A percentile compares a stretch with the other conserved stretches of the same genome.
These are phyloP conservation scores for Venturia canescens DNA, from an alignment of 1,140 invertebrate genomes.

Conservation along the genomic window DNA sequence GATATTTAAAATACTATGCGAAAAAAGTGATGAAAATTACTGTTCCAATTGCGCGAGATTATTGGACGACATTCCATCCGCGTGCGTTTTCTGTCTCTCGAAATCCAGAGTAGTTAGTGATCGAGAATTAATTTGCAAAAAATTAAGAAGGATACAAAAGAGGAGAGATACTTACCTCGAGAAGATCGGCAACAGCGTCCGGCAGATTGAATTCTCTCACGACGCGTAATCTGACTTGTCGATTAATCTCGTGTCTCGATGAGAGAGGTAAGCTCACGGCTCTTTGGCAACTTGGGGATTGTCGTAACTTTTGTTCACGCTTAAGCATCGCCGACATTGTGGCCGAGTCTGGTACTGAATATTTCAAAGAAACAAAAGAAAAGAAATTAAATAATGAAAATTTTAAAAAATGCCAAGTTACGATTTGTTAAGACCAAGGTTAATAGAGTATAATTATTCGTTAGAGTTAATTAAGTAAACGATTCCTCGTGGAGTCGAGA, in stretches of 20 bases:
- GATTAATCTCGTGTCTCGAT: conserved; percentile 86
- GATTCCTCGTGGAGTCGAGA: too few species aligned
- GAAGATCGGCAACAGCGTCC: conserved; percentile 91
- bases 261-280: conserved; percentile 86
- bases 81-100: too few species aligned
- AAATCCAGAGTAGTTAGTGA: too few species aligned
- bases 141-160: background rate
- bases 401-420: background rate
- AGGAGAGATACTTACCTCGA: conserved; percentile 80
- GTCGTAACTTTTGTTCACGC: conserved; percentile 89
- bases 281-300: conserved; percentile 87
- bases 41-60: too few species aligned
- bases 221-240: conserved; percentile 90
- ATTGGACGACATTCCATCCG: too few species aligned
- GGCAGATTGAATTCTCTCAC: conserved; percentile 96
- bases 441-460: too few species aligned
- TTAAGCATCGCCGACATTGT: conserved; percentile 90
- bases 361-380: background rate
- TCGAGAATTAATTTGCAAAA: too few species aligned
- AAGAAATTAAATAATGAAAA: background rate
- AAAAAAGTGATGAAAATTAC: too few species aligned
- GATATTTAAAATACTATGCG: too few species aligned
- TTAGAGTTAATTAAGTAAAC: too few species aligned
- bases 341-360: conserved; percentile 83
- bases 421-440: too few species aligned